phyloP scores from a whole-genome alignment of 2,797 vertebrate species.

The Melopsittacus undulatus region DNA sequence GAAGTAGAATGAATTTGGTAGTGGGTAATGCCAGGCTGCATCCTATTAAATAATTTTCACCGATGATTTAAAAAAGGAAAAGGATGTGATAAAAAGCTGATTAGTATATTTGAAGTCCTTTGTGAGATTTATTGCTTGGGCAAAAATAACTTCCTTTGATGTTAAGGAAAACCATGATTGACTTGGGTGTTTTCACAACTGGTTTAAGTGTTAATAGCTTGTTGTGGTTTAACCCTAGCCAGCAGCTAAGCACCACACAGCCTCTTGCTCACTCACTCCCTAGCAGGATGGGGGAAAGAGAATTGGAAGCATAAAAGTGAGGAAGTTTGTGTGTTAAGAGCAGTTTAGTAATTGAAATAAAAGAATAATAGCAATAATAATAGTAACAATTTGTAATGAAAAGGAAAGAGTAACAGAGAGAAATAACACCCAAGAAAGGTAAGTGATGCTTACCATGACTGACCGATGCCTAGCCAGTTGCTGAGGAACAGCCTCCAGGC shows the following conservation, averaged over 20 bases:
- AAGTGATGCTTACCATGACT: neutral
- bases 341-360: neutral
- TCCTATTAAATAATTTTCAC: neutral
- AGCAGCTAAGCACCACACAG: neutral
- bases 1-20: neutral
- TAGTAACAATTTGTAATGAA: neutral
- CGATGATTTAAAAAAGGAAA: neutral
- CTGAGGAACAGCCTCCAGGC: neutral
- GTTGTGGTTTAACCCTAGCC: neutral
- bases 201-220: neutral
- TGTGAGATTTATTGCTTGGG: neutral
- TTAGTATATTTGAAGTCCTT: neutral
- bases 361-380: neutral
- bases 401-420: neutral
- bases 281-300: neutral
- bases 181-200: neutral
- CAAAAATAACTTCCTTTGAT: neutral
- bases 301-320: neutral
- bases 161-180: neutral
- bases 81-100: neutral
- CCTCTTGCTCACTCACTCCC: neutral
- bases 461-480: neutral
- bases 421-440: neutral
- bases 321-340: neutral
- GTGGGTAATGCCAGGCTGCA: neutral